phyloP scores from a whole-genome alignment of 2,888 invertebrate genomes.

The Dorcus parallelipipedus region DNA sequence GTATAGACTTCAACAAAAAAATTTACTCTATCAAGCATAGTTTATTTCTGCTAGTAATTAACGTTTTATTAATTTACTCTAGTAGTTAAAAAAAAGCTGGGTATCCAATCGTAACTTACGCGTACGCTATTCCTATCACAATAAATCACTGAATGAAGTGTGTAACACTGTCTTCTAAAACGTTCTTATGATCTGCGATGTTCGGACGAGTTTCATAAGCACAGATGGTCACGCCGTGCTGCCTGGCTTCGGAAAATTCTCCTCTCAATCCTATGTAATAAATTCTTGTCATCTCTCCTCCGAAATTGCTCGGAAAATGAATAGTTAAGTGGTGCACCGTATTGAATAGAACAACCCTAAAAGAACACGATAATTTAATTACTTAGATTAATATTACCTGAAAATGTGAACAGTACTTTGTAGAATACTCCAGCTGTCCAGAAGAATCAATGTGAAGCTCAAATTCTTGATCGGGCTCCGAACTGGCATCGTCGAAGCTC shows the following conservation, averaged over 20 bases:
- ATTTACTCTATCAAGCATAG: too few relatives aligned
- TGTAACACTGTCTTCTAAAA: constrained; percentile 59
- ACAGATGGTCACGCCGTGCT: constrained; percentile 88
- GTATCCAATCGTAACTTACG: too few relatives aligned
- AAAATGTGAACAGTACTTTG: constrained; percentile 54
- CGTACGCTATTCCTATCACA: too few relatives aligned
- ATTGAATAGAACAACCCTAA: constrained; percentile 88
- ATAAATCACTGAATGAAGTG: constrained; percentile 54
- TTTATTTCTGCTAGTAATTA: too few relatives aligned
- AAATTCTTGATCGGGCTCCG: constrained; percentile 83
- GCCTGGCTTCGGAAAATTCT: constrained; percentile 80
- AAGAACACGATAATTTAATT: constrained; percentile 35
- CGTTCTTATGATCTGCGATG: constrained; percentile 78
- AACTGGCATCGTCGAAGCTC: constrained; percentile 85
- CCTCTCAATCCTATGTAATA: constrained; percentile 95
- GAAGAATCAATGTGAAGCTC: constrained; percentile 75
- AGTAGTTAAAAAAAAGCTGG: too few relatives aligned
- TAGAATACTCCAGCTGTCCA: constrained; percentile 82
- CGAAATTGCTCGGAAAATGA: constrained; percentile 88
- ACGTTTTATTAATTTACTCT: too few relatives aligned
- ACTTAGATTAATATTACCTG: too few relatives aligned
- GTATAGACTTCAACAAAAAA: too few relatives aligned
- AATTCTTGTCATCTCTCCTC: constrained; percentile 77
- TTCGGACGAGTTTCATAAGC: constrained; percentile 86
- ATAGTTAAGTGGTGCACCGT: constrained; percentile 85